These are phyloP conservation scores for Puntigrus tetrazona DNA, from an alignment of 2,113 vertebrate genomes.

Conservation along the genomic window DNA sequence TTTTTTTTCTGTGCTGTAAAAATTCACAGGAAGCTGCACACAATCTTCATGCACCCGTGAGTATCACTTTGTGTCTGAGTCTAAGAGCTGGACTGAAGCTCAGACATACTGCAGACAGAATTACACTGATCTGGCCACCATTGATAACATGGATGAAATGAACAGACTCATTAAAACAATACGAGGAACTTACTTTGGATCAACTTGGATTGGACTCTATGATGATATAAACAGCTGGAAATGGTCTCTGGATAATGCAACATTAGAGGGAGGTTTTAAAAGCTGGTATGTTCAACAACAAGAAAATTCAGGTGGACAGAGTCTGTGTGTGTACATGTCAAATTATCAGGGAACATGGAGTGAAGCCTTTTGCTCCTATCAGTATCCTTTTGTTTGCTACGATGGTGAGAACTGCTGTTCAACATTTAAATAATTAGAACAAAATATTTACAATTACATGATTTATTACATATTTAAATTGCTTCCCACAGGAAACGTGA, in stretches of 20 bases:
- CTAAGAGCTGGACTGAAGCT: slow-evolving; percentile 44
- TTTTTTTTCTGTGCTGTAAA: background rate
- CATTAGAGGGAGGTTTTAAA: background rate
- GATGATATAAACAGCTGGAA: slow-evolving; percentile 19
- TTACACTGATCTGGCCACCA: slow-evolving; percentile 43
- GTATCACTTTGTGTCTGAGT: slow-evolving; percentile 32
- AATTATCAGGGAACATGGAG: background rate
- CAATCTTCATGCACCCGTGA: slow-evolving; percentile 29
- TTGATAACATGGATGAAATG: slow-evolving; percentile 38
- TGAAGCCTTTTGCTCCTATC: background rate
- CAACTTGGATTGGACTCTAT: slow-evolving; percentile 45
- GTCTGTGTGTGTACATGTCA: background rate
- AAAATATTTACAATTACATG: background rate
- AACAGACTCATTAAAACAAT: background rate
- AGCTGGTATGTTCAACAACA: slow-evolving; percentile 27
- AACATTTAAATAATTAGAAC: too few relatives aligned
- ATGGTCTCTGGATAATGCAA: slow-evolving; percentile 3
- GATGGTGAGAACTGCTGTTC: background rate
- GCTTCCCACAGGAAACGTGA: background rate
- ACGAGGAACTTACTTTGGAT: background rate
- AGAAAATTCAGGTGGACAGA: slow-evolving; percentile 9
- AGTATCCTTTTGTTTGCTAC: background rate
- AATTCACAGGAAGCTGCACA: slow-evolving; percentile 16
- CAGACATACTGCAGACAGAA: slow-evolving; percentile 43
- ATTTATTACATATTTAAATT: background rate